Percentiles rank a stretch among this genome's conserved stretches.
Conservation (phyloP, 2,113 vertebrate genomes). For the Scolopax mira region DNA sequence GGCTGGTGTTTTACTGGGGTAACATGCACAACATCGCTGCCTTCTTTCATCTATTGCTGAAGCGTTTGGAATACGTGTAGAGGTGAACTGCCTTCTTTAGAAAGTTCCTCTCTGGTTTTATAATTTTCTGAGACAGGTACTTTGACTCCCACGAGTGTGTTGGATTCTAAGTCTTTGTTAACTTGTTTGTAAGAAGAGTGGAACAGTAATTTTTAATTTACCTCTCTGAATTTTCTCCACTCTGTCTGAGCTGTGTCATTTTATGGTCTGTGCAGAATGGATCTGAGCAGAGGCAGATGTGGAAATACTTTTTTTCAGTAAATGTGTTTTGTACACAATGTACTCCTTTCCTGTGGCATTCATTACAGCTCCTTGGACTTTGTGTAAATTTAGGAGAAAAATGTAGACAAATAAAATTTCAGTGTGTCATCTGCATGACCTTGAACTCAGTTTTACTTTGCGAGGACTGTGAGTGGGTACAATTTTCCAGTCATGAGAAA, state of each 20-base stretch:
- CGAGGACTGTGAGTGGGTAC: not conserved
- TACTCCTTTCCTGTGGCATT: not conserved
- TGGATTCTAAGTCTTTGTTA: not conserved
- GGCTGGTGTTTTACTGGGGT: not conserved
- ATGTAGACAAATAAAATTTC: not conserved
- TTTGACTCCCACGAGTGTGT: not conserved
- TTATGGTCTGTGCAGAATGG: not conserved
- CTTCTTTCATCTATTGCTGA: not conserved
- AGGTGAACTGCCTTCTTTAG: not conserved
- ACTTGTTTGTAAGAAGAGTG: not conserved
- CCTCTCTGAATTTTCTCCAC: not conserved
- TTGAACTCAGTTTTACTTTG: slow-evolving; percentile 9
- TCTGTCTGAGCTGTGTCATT: not conserved
- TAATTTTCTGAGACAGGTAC: not conserved
- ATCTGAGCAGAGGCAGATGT: not conserved
- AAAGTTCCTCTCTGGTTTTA: not conserved
- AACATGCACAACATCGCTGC: not conserved
- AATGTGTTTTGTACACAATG: not conserved
- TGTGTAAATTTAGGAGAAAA: not conserved
- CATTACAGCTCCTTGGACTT: not conserved
- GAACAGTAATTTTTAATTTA: not conserved
- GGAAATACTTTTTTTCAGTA: not conserved
- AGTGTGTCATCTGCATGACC: not conserved
- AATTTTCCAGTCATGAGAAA: not conserved
- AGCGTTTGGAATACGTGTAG: not conserved